Evolutionary conservation across 2,888 invertebrate genomes (phyloP), one percentile per base, ranked within the genome.

Genomic region (Lobophora halterata): DNA sequence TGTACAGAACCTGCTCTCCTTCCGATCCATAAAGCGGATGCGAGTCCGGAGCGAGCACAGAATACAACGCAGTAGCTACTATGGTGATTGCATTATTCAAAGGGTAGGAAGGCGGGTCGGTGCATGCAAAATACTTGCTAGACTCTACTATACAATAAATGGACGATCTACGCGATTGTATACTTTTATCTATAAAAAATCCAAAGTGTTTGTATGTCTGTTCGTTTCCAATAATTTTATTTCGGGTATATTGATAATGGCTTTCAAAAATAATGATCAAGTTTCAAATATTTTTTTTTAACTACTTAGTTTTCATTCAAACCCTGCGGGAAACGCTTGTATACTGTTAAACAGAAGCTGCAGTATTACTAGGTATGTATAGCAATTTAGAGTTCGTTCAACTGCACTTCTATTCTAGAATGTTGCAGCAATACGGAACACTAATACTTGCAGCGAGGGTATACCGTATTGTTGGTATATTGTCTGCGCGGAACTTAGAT

Each of bases 31-130:
- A 40, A n/a, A 42, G 39, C 49, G 51, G 51, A 52, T 49, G 44
- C 13, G 12, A 34, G 32, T 49, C 49, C 38, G 44, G 43, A 32
- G 38, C 19, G 11, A 24, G 31, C 42, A 32, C 36, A 37, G 43
- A 33, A 10, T 6, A 26, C n/a, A 13, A 7, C 9, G 10, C 7
- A 37, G 36, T 28, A 7, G 1, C 49, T 16, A 23, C 49, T 46
- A 58, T 52, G 60, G 51, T 49, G 58, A 57, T 51, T 79, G 75
- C 74, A 79, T 79, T 69, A 79, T 79, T 77, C 76, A 79, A 58
- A 27, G 42, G 58, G 53, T 65, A 61, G 72, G 73, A 72, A 73
- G 72, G 65, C 65, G 58, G 72, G 72, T 65, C 65, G 58, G 49
- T 65, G 68, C 70, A 67, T 66, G 60, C 70, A 64, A 59, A 65